Conservation (phyloP, 1,140 invertebrate genomes). For the Caenorhabditis brenneri region DNA sequence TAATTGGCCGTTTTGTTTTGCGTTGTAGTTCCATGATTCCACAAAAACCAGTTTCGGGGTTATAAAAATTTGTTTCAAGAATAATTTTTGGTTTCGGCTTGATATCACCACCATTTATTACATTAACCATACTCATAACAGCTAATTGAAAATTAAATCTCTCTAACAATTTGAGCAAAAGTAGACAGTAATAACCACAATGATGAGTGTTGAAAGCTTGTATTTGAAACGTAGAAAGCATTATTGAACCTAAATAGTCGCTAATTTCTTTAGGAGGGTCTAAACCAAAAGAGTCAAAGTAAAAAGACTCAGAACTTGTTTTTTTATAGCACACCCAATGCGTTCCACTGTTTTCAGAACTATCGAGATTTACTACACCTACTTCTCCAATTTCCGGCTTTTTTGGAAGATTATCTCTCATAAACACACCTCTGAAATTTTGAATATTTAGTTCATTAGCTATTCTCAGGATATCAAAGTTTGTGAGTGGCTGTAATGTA, state of each 20-base stretch:
- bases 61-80: conserved; percentile 39
- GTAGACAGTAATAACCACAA: conserved; percentile 55
- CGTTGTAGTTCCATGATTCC: conserved; percentile 45
- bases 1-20: conserved; percentile 38
- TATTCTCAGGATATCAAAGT: conserved; percentile 44
- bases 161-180: conserved; percentile 48
- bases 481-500: conserved; percentile 50
- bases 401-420: conserved; percentile 57
- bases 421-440: conserved; percentile 50
- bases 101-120: not conserved
- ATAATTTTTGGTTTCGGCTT: not conserved
- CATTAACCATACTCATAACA: too few relatives aligned
- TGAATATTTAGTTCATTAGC: conserved; percentile 12
- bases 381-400: conserved; percentile 55
- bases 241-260: conserved; percentile 50
- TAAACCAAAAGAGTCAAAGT: conserved; percentile 54
- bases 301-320: conserved; percentile 45
- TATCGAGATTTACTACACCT: conserved; percentile 57
- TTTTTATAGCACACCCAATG: conserved; percentile 54
- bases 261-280: conserved; percentile 51
- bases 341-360: conserved; percentile 51
- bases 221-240: conserved; percentile 54
- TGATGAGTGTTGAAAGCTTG: conserved; percentile 50
- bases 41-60: conserved; percentile 47
- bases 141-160: too few relatives aligned